Conservation (phyloP, 2,888 invertebrate genomes). For the Drosophila antonietae region DNA sequence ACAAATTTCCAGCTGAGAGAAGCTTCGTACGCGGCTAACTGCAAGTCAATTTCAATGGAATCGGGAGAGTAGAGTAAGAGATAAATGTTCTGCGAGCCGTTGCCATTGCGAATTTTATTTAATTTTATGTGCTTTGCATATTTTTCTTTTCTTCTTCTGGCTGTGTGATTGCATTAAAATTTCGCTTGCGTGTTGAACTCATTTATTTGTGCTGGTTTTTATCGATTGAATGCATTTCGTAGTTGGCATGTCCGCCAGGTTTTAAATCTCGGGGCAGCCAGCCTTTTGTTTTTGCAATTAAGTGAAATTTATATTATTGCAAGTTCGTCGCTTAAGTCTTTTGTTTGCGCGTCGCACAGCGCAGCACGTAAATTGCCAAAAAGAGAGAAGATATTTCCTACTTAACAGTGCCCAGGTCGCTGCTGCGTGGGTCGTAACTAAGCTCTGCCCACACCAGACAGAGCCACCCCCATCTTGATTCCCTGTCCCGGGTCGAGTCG, state of each 20-base stretch:
- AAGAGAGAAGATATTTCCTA: conserved; percentile 61
- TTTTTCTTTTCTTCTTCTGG: not conserved
- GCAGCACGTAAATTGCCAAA: conserved; percentile 73
- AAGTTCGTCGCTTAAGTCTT: conserved; percentile 77
- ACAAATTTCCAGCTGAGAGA: conserved; percentile 63
- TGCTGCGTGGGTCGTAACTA: conserved; percentile 63
- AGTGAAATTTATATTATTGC: conserved; percentile 78
- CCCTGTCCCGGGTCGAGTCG: conserved; percentile 28
- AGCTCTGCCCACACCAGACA: conserved; percentile 17
- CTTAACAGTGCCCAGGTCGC: conserved; percentile 46
- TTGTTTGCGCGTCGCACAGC: conserved; percentile 68
- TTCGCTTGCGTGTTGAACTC: conserved; percentile 74
- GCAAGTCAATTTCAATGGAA: conserved; percentile 58
- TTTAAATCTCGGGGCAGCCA: conserved; percentile 36
- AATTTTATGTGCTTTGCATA: conserved; percentile 77
- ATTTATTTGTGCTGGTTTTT: conserved; percentile 67
- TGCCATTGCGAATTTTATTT: conserved; percentile 46
- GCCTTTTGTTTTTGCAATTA: conserved; percentile 67
- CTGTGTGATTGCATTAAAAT: conserved; percentile 66
- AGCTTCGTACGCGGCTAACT: conserved; percentile 24
- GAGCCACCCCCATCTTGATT: not conserved
- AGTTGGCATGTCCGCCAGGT: conserved; percentile 44
- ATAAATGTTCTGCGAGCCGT: conserved; percentile 60
- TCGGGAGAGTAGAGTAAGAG: conserved; percentile 45
- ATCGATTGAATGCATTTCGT: conserved; percentile 75